Conservation (phyloP, 1,140 invertebrate genomes). For the Phortica variegata region DNA sequence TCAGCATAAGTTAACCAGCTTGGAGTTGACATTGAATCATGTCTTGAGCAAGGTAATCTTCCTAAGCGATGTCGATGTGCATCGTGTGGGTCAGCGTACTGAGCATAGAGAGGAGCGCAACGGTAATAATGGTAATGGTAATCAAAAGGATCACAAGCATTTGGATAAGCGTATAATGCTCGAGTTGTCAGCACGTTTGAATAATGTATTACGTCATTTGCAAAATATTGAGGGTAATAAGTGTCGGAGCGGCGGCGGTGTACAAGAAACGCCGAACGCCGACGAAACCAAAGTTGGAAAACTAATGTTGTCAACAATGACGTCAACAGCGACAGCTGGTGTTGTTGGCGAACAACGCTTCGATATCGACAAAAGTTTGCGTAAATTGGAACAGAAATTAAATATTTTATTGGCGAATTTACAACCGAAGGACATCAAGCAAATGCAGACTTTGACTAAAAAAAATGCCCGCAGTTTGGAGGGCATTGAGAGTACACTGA, state of each 20-base stretch:
- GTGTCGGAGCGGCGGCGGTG: neutral
- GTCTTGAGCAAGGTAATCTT: constrained; percentile 34
- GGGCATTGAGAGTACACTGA: constrained; percentile 1
- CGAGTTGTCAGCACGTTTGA: constrained; percentile 11
- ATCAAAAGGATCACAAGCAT: neutral
- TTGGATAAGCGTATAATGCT: neutral
- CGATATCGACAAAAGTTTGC: neutral
- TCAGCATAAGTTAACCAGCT: constrained; percentile 20
- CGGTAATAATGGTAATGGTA: constrained; percentile 1
- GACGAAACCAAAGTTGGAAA: neutral
- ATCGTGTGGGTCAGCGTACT: no score
- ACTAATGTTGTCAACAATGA: no score
- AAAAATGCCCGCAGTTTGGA: constrained; percentile 13
- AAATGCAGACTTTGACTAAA: constrained; percentile 4
- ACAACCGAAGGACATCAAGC: constrained; percentile 13
- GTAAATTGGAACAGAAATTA: neutral
- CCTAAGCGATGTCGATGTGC: constrained; percentile 15
- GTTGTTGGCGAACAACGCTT: no score
- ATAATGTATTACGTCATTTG: constrained; percentile 10
- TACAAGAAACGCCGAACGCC: neutral
- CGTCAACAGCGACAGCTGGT: no score
- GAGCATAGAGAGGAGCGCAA: neutral
- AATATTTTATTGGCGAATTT: neutral
- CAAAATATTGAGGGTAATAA: constrained; percentile 10
- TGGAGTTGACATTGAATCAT: constrained; percentile 34